Conservation (phyloP, 1,140 invertebrate species). For the Lasioglossum baleicum region DNA sequence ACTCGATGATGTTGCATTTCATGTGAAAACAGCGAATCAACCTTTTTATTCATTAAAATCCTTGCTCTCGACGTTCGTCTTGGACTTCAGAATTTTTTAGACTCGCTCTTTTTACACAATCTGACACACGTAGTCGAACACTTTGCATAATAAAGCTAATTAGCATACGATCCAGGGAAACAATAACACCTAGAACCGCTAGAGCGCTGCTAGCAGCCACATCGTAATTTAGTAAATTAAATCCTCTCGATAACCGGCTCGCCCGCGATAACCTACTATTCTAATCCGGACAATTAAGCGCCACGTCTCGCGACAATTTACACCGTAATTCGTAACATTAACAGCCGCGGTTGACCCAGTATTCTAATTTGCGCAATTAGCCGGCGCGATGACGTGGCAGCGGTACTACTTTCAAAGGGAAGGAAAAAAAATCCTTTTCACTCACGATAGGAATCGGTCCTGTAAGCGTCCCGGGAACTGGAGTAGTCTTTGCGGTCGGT, state of each 20-base stretch:
- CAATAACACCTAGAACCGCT: neutral
- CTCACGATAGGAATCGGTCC: conserved; percentile 70
- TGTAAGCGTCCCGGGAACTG: conserved; percentile 46
- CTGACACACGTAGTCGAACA: too few species aligned
- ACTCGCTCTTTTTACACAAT: too few species aligned
- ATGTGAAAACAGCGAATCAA: too few species aligned
- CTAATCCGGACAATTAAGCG: conserved; percentile 33
- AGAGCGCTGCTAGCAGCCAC: neutral
- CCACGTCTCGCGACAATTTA: conserved; percentile 31
- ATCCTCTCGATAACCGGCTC: conserved; percentile 10
- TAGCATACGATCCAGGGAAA: neutral
- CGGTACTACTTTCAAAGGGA: neutral
- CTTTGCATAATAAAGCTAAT: neutral
- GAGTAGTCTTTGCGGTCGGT: conserved; percentile 57
- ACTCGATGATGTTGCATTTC: too few species aligned
- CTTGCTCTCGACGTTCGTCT: too few species aligned
- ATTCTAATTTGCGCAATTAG: conserved; percentile 44
- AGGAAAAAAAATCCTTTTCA: conserved; percentile 20
- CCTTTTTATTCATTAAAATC: too few species aligned
- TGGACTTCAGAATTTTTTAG: too few species aligned
- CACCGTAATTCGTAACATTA: conserved; percentile 43
- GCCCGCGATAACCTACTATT: conserved; percentile 23
- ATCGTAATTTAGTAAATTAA: conserved; percentile 17
- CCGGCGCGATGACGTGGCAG: neutral
- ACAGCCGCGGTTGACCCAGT: conserved; percentile 22